These are phyloP conservation scores for Emydura subglobosa DNA, from an alignment of 2,113 vertebrate genomes.

Conservation along the genomic window DNA sequence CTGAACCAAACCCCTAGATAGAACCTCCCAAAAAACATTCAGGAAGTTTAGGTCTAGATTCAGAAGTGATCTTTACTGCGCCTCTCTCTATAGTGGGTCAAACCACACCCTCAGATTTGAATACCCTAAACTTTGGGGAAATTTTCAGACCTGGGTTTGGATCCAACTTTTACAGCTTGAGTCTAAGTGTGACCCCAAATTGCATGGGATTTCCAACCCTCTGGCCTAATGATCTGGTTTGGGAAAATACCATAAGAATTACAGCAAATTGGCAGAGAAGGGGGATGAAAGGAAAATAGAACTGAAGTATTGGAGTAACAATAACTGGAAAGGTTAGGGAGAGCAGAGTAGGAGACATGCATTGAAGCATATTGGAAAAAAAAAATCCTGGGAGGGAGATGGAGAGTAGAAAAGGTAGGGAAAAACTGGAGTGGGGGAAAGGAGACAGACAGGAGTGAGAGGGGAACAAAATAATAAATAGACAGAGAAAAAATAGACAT, in stretches of 20 bases:
- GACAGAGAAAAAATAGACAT: not conserved
- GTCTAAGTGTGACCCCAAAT: not conserved
- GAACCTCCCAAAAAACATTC: not conserved
- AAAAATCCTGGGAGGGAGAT: not conserved
- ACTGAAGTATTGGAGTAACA: not conserved
- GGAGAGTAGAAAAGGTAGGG: not conserved
- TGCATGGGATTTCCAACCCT: not conserved
- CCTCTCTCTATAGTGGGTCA: not conserved
- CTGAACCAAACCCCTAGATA: not conserved
- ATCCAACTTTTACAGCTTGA: not conserved
- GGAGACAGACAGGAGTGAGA: not conserved
- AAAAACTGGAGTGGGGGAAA: not conserved
- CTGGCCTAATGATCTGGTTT: not conserved
- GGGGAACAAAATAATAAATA: not conserved
- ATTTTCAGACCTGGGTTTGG: not conserved
- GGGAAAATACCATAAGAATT: not conserved
- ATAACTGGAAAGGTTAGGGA: not conserved
- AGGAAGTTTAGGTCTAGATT: not conserved
- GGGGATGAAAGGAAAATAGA: not conserved
- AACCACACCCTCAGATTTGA: not conserved
- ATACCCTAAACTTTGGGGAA: not conserved
- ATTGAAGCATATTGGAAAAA: not conserved
- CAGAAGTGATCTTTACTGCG: not conserved
- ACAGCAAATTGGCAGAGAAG: not conserved
- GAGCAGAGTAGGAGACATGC: not conserved